Base-by-base conservation (phyloP, 2,113 vertebrate genomes). In the Pycnonotus jocosus region DNA sequence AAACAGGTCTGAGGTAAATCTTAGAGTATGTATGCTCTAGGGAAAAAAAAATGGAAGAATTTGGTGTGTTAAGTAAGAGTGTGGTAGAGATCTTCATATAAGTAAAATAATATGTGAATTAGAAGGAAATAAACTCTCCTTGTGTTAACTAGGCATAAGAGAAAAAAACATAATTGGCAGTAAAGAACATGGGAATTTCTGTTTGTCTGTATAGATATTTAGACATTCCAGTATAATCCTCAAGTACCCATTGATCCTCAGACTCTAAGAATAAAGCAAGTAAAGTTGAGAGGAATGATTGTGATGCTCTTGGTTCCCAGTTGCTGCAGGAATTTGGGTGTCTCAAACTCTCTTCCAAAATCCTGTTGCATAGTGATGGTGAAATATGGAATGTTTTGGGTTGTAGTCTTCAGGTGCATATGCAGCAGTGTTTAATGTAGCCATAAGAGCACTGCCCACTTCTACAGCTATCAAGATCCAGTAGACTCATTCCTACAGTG, bases 61-160 rank as follows among this genome's bases (percentile, higher is more conserved):
- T 44, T 14, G 3, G 6, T 11, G 50, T 73, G 8, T 53, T 61
- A 19, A 65, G 4, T 2, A 1, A 44, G 10, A 6, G 2, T 28
- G 17, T 48, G 22, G 14, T 70, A 44, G 11, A 56, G 25, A 15
- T 60, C 13, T 68, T 76, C 25, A 58, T 19, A 16, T 19, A 15
- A 2, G 6, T 42, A 58, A 79, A 74, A 35, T 7, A 48, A n/a
- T 14, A 57, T 28, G 13, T 62, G 35, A 61, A 50, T 79, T 62
- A n/a, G 25, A 71, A 62, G 31, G 22, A 74, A 76, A 79, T 40
- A 66, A 79, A 51, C 5, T 16, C 5, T 66, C 44, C 53, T 22
- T 33, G 31, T 42, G 18, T 42, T 77, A 47, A 45, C 6, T 51
- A 56, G 62, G 7, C 11, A 23, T 35, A 65, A 64, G 25, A 84